Conservation (phyloP, 2,888 invertebrate genomes). For the Rhamphomyia laevipes region DNA sequence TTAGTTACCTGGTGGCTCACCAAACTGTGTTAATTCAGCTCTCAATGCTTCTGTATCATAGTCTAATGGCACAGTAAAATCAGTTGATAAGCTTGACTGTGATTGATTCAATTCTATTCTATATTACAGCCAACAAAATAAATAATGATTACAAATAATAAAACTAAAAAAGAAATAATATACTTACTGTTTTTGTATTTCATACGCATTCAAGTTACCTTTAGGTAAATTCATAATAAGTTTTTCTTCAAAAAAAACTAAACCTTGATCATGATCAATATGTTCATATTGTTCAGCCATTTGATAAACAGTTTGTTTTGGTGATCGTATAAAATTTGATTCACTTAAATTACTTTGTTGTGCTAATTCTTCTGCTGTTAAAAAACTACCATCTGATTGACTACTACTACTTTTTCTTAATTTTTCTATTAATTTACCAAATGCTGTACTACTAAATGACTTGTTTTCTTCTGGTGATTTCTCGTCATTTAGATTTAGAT, state of each 20-base stretch:
- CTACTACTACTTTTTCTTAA: conserved; percentile 6
- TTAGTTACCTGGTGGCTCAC: conserved; percentile 45
- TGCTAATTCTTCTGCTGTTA: conserved; percentile 18
- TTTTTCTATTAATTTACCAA: conserved; percentile 21
- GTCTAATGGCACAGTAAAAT: conserved; percentile 46
- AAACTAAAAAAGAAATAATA: not conserved
- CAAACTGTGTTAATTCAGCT: conserved; percentile 50
- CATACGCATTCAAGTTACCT: not conserved
- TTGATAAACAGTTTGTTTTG: conserved; percentile 23
- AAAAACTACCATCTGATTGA: conserved; percentile 21
- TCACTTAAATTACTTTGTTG: conserved; percentile 5
- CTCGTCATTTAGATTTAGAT: conserved; percentile 11
- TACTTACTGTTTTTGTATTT: conserved; percentile 6
- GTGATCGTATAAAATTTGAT: conserved; percentile 20
- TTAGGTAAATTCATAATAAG: conserved; percentile 19
- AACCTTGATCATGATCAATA: conserved; percentile 56
- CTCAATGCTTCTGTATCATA: conserved; percentile 56
- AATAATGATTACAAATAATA: not conserved
- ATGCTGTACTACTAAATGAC: conserved; percentile 14
- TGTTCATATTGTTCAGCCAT: conserved; percentile 47
- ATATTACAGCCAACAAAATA: not conserved
- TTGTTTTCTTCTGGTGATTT: conserved; percentile 6
- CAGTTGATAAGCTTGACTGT: conserved; percentile 41
- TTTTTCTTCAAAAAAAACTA: conserved; percentile 51
- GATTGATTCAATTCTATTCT: conserved; percentile 22